A percentile compares a stretch with the other conserved stretches of the same genome.
These are phyloP conservation scores for Caenorhabditis sp. DNA, from an alignment of 2,888 invertebrate species.

Conservation along the genomic window DNA sequence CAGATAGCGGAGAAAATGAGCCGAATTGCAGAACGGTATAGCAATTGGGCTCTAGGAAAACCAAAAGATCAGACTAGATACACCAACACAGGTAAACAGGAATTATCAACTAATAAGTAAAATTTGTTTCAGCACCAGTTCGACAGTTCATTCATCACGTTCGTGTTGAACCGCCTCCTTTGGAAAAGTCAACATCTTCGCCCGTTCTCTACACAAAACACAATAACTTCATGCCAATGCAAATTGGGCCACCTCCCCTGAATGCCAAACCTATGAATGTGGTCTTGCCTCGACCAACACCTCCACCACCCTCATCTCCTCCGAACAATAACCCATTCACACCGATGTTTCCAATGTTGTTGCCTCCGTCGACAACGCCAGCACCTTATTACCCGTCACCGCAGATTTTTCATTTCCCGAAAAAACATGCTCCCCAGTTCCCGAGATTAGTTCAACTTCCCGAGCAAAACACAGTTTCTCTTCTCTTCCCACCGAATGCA, in stretches of 20 bases:
- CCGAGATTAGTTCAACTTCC: conserved; percentile 24
- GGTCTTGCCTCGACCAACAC: no score
- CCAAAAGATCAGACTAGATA: background rate
- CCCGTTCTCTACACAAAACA: background rate
- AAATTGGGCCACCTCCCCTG: conserved; percentile 1
- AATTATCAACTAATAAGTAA: background rate
- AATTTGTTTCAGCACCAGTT: conserved; percentile 18
- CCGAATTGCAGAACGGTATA: conserved; percentile 29
- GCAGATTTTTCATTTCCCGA: background rate
- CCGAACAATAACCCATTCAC: no score
- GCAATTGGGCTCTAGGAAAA: conserved; percentile 32
- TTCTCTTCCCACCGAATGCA: conserved; percentile 21
- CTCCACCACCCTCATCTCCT: no score
- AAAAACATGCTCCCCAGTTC: conserved; percentile 23
- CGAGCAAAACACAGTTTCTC: background rate
- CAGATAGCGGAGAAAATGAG: conserved; percentile 16
- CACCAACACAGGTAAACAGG: conserved; percentile 12
- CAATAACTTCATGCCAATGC: background rate
- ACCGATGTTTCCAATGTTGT: no score
- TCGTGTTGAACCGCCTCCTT: conserved; percentile 17
- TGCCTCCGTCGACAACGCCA: background rate
- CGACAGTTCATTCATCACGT: conserved; percentile 27
- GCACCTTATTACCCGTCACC: conserved; percentile 11
- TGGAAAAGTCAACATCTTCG: background rate
- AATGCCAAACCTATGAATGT: no score